A percentile compares a stretch with the other conserved stretches of the same genome.
These are phyloP conservation scores for Macaca fascicularis DNA, from an alignment of 2,113 vertebrate genomes.

Conservation along the genomic window T2T-MFA8v1.1 NC_088379.1:145253501-145254000, in stretches of 20 bases:
- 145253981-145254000: slow-evolving; percentile 13
- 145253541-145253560: slow-evolving; percentile 46
- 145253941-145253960: not conserved
- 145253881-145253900: not conserved
- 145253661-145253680: not conserved
- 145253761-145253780: not conserved
- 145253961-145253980: not conserved
- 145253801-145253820: not conserved
- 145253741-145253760: not conserved
- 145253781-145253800: not conserved
- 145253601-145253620: not conserved
- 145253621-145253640: not conserved
- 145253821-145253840: not conserved
- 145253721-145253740: not conserved
- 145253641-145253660: not conserved
- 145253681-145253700: not conserved
- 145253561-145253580: not conserved
- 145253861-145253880: not conserved
- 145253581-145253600: not conserved
- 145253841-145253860: not conserved
- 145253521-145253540: slow-evolving; percentile 47
- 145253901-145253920: not conserved
- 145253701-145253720: not conserved
- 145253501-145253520: slow-evolving; percentile 54
- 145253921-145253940: not conserved